Percentiles rank a stretch among this genome's conserved stretches.
phyloP scores from a whole-genome alignment of 2,888 invertebrate species.

The Sinohyriopsis cumingii region DNA sequence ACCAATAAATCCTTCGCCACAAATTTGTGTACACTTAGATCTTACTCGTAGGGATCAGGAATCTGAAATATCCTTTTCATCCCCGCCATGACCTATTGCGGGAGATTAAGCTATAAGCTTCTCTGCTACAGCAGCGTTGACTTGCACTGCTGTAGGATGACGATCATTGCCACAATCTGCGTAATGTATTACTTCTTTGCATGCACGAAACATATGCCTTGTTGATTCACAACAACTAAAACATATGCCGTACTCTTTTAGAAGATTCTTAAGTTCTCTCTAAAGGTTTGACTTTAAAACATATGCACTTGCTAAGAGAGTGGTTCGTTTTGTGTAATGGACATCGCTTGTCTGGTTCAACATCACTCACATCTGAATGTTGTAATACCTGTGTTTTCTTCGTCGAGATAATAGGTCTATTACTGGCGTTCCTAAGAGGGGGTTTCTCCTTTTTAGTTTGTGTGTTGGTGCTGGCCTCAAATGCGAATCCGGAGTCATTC shows the following conservation, averaged over 20 bases:
- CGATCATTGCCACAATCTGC: constrained; percentile 4
- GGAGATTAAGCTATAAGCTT: neutral
- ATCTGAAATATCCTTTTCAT: neutral
- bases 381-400: no score
- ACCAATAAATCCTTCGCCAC: constrained; percentile 8
- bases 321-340: constrained; percentile 18
- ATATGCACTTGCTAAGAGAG: constrained; percentile 9
- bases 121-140: neutral
- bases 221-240: constrained; percentile 10
- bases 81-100: neutral
- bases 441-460: no score
- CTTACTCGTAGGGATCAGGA: neutral
- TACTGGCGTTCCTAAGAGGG: no score
- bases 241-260: constrained; percentile 13
- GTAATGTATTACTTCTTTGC: constrained; percentile 4
- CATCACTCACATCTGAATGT: no score
- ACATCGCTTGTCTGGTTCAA: no score
- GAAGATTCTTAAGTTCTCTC: constrained; percentile 9
- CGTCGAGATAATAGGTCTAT: no score
- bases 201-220: constrained; percentile 6
- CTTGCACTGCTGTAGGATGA: constrained; percentile 15
- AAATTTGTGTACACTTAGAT: constrained; percentile 15
- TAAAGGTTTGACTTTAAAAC: constrained; percentile 9
- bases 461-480: no score
- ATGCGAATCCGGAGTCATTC: neutral